Percentiles rank a stretch among this genome's conserved stretches.
phyloP scores from a whole-genome alignment of 2,888 invertebrate species.

The Pocota personata region DNA sequence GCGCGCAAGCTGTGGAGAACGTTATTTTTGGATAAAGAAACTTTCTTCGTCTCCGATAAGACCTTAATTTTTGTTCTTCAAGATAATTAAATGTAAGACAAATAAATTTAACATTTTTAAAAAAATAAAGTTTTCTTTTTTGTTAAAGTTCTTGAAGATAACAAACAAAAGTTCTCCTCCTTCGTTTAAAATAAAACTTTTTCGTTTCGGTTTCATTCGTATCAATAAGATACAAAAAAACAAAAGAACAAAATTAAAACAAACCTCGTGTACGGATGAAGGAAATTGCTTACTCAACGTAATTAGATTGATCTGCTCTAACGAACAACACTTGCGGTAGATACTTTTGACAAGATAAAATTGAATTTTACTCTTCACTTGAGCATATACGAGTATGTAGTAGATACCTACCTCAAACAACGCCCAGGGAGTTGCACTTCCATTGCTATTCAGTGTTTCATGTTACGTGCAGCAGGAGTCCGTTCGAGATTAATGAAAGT shows the following conservation, averaged over 20 bases:
- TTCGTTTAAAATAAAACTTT: neutral
- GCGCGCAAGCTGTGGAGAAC: too few relatives aligned
- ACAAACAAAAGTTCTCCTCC: too few relatives aligned
- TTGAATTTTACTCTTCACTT: constrained; percentile 55
- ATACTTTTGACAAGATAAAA: constrained; percentile 53
- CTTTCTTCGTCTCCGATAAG: too few relatives aligned
- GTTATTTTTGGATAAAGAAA: too few relatives aligned
- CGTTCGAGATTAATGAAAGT: constrained; percentile 53
- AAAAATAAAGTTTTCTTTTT: too few relatives aligned
- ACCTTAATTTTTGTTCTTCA: too few relatives aligned
- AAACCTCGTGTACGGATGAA: neutral
- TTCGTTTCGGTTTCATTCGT: neutral
- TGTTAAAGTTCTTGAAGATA: too few relatives aligned
- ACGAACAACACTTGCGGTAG: constrained; percentile 39
- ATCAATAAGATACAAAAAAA: neutral
- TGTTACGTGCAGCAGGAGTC: constrained; percentile 21
- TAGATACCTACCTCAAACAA: neutral
- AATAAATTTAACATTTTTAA: too few relatives aligned
- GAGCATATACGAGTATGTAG: neutral
- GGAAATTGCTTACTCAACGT: neutral
- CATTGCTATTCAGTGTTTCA: constrained; percentile 14
- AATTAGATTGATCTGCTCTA: constrained; percentile 40
- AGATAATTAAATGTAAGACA: too few relatives aligned
- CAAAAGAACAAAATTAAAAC: neutral
- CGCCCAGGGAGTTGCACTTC: constrained; percentile 42